These are phyloP conservation scores for Acrocephalus kingi DNA, from an alignment of 2,113 vertebrate genomes.

Conservation along the genomic window DNA sequence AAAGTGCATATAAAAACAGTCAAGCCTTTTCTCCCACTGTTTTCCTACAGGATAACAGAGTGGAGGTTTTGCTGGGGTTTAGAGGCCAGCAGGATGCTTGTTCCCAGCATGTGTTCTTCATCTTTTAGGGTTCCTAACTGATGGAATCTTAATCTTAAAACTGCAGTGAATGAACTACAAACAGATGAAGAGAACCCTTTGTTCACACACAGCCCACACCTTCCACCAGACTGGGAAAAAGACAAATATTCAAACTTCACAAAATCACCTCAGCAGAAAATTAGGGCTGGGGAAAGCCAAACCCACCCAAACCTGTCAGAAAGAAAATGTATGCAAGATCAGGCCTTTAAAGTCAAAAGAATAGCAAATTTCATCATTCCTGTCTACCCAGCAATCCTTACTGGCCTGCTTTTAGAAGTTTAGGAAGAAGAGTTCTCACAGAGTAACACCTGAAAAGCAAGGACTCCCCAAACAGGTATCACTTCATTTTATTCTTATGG, in stretches of 20 bases:
- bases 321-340: not conserved
- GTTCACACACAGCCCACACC: not conserved
- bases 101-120: not conserved
- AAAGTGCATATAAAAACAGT: rapidly evolving
- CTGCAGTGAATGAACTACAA: not conserved
- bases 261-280: not conserved
- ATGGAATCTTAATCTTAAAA: not conserved
- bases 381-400: not conserved
- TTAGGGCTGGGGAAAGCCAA: not conserved
- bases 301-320: not conserved
- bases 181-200: not conserved
- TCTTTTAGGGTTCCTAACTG: not conserved
- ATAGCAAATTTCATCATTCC: not conserved
- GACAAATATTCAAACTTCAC: not conserved
- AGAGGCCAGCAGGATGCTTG: not conserved
- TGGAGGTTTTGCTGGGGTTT: not conserved
- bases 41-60: not conserved
- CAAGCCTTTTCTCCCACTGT: not conserved
- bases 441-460: not conserved
- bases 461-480: not conserved
- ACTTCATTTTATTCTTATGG: not conserved
- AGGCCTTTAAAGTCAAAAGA: not conserved
- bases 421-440: not conserved
- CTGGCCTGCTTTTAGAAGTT: not conserved
- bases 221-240: not conserved